Evolutionary conservation across 2,797 vertebrate species (phyloP).

Genomic region (Semotilus atromaculatus): DNA sequence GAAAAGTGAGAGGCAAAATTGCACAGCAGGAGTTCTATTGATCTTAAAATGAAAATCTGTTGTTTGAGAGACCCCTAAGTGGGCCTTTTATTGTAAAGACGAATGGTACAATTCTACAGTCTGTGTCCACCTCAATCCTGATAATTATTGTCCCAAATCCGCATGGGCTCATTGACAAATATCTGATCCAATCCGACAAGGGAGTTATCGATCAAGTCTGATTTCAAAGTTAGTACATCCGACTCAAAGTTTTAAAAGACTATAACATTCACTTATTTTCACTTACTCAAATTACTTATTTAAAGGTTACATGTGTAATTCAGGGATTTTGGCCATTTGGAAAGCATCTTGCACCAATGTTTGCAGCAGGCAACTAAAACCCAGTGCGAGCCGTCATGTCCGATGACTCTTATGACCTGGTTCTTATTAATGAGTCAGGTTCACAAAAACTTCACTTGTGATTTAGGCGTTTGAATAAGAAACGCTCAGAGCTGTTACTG

Average conservation of each 20-base stretch:
- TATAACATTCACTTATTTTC: not conserved
- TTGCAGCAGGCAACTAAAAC: not conserved
- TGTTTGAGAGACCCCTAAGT: constrained; percentile 32
- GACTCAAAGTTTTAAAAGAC: not conserved
- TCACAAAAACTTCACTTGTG: not conserved
- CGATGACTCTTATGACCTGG: not conserved
- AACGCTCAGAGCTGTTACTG: not conserved
- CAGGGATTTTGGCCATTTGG: not conserved
- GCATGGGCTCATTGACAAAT: constrained; percentile 45
- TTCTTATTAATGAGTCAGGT: not conserved
- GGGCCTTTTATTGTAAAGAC: constrained; percentile 39
- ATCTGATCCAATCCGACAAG: constrained; percentile 30
- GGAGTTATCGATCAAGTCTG: constrained; percentile 27
- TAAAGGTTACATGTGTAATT: not conserved
- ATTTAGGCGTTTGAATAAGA: not conserved
- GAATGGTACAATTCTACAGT: constrained; percentile 52
- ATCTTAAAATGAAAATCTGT: constrained; percentile 53
- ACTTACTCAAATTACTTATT: not conserved
- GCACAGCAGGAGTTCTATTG: constrained; percentile 53
- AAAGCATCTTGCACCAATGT: not conserved
- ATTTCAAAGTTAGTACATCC: not conserved
- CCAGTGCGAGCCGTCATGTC: not conserved
- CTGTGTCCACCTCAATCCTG: constrained; percentile 53
- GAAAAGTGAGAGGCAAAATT: constrained; percentile 52
- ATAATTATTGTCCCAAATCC: constrained; percentile 51